Percentiles rank a stretch among this genome's conserved stretches.
phyloP scores from a whole-genome alignment of 2,797 vertebrate species.

The Argyrosomus regius region DNA sequence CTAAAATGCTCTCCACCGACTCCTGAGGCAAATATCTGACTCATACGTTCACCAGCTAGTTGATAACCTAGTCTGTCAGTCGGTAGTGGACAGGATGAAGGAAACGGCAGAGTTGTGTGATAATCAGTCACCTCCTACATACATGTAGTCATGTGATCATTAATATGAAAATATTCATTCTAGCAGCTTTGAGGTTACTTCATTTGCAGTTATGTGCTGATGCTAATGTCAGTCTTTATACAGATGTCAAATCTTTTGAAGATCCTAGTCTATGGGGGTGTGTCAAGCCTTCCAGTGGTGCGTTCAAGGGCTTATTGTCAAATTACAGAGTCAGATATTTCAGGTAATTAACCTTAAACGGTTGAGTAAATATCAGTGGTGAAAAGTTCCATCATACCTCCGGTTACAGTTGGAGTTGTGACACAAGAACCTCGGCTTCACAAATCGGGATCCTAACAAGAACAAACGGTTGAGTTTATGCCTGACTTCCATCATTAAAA shows the following conservation, averaged over 20 bases:
- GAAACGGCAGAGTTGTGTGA: background rate
- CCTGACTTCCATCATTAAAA: background rate
- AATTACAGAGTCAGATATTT: slow-evolving; percentile 14
- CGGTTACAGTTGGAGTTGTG: background rate
- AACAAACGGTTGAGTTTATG: background rate
- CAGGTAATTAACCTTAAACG: slow-evolving; percentile 13
- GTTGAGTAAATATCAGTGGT: background rate
- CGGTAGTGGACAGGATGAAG: background rate
- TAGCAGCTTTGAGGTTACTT: slow-evolving; percentile 23
- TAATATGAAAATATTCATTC: background rate
- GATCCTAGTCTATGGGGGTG: background rate
- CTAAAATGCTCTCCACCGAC: background rate
- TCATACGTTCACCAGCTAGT: background rate
- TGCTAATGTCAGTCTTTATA: background rate
- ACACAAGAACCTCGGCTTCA: background rate
- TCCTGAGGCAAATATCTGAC: background rate
- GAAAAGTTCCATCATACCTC: background rate
- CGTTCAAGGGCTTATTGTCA: slow-evolving; percentile 11
- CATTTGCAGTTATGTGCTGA: background rate
- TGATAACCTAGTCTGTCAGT: background rate
- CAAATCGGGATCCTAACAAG: background rate
- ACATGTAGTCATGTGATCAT: background rate
- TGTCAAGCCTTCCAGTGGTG: slow-evolving; percentile 4
- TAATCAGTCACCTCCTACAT: background rate
- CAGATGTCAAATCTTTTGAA: slow-evolving; percentile 23